These are phyloP conservation scores for Oreochromis grahami DNA, from an alignment of 2,797 vertebrate genomes.

Conservation along the genomic window DNA sequence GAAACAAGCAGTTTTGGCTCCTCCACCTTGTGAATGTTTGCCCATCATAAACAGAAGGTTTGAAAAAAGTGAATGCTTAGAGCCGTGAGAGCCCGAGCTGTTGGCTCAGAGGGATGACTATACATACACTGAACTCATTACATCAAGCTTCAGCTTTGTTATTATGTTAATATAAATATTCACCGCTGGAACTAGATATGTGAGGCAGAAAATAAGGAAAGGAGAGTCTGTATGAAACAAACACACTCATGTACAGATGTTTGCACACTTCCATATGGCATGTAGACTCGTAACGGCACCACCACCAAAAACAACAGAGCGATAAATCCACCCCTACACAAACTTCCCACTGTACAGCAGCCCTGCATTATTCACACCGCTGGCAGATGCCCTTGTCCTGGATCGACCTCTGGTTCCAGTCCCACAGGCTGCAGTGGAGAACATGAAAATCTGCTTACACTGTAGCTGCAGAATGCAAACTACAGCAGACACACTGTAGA, in stretches of 20 bases:
- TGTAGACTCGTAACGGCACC: background rate
- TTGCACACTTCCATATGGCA: background rate
- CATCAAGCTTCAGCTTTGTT: background rate
- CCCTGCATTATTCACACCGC: slow-evolving; percentile 34
- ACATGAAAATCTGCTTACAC: background rate
- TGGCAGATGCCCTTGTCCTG: slow-evolving; percentile 28
- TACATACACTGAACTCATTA: background rate
- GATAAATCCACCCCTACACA: background rate
- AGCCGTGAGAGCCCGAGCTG: too few species aligned
- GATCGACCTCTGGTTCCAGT: slow-evolving; percentile 1
- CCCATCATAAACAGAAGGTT: background rate
- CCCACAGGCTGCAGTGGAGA: background rate
- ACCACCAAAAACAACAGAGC: background rate
- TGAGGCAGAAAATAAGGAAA: background rate
- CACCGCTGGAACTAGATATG: background rate
- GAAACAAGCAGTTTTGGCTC: background rate
- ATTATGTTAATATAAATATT: background rate
- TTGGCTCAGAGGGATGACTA: background rate
- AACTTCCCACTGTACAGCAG: background rate
- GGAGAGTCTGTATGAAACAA: background rate
- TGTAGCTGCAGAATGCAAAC: slow-evolving; percentile 2
- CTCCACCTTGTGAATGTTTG: background rate
- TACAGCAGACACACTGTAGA: background rate
- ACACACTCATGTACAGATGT: background rate
- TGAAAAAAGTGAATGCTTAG: background rate